A percentile compares a stretch with the other conserved stretches of the same genome.
phyloP scores from a whole-genome alignment of 2,113 vertebrate species.

The Solea senegalensis region DNA sequence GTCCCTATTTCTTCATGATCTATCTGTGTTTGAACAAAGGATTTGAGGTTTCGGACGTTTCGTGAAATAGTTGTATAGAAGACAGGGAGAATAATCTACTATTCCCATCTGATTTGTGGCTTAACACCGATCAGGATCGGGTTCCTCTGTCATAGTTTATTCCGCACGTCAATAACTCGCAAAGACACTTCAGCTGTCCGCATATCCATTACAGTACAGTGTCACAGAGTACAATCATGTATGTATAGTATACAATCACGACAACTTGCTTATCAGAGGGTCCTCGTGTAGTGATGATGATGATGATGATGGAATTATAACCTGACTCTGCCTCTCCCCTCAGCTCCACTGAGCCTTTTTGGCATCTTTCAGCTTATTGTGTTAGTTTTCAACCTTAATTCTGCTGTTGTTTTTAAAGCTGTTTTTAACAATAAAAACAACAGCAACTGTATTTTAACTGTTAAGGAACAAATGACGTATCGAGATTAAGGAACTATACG shows the following conservation, averaged over 20 bases:
- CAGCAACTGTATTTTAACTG: not conserved
- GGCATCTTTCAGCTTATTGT: not conserved
- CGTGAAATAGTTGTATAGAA: not conserved
- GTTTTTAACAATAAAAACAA: not conserved
- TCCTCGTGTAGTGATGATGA: not conserved
- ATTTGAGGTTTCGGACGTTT: conserved; percentile 2
- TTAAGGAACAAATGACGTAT: not conserved
- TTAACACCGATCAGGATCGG: conserved; percentile 7
- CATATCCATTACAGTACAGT: too few species aligned
- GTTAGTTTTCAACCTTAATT: conserved; percentile 17
- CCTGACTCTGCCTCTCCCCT: too few species aligned
- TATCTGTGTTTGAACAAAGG: not conserved
- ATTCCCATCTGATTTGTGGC: conserved; percentile 10
- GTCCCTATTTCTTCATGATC: not conserved
- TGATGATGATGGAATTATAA: too few species aligned
- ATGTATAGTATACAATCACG: too few species aligned
- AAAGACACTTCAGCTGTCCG: not conserved
- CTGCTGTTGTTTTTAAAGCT: not conserved
- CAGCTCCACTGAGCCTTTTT: not conserved
- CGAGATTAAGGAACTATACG: not conserved
- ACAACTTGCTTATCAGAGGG: not conserved
- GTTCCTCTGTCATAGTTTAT: conserved; percentile 7
- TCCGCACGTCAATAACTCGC: not conserved
- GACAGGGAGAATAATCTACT: not conserved
- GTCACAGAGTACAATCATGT: too few species aligned